A percentile compares a stretch with the other conserved stretches of the same genome.
Conservation (phyloP, 1,140 invertebrate species). For the Anthonomus grandis region DNA sequence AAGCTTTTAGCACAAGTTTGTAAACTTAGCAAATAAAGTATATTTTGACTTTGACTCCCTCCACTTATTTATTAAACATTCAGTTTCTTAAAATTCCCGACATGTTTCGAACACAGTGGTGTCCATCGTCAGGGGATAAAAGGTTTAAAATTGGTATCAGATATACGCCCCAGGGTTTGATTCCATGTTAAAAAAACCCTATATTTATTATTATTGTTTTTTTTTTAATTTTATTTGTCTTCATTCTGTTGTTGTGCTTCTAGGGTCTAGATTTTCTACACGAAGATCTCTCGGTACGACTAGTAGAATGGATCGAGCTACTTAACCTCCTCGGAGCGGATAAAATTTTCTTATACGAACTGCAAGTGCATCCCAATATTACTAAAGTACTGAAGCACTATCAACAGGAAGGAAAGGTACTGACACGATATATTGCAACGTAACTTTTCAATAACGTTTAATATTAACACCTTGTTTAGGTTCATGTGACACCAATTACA, state of each 20-base stretch:
- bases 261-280: slow-evolving; percentile 86
- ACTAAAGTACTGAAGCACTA: slow-evolving; percentile 85
- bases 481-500: slow-evolving; percentile 82
- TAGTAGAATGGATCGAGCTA: slow-evolving; percentile 95
- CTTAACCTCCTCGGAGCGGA: slow-evolving; percentile 83
- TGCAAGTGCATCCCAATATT: slow-evolving; percentile 88
- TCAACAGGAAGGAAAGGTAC: slow-evolving; percentile 60
- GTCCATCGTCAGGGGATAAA: too few relatives aligned
- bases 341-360: slow-evolving; percentile 89
- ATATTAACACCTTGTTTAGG: slow-evolving; percentile 39
- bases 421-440: not conserved
- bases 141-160: too few relatives aligned
- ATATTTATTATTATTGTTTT: not conserved
- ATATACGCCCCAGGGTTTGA: too few relatives aligned
- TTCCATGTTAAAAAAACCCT: too few relatives aligned
- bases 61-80: too few relatives aligned
- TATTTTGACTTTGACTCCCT: too few relatives aligned
- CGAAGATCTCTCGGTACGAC: slow-evolving; percentile 82
- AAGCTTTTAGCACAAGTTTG: too few relatives aligned
- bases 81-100: too few relatives aligned
- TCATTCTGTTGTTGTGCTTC: too few relatives aligned
- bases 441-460: too few relatives aligned
- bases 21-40: too few relatives aligned
- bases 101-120: too few relatives aligned
- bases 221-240: not conserved